A percentile compares a stretch with the other conserved stretches of the same genome.
Evolutionary conservation across 2,113 vertebrate genomes (phyloP).

Genomic region (Embiotoca jacksoni): DNA sequence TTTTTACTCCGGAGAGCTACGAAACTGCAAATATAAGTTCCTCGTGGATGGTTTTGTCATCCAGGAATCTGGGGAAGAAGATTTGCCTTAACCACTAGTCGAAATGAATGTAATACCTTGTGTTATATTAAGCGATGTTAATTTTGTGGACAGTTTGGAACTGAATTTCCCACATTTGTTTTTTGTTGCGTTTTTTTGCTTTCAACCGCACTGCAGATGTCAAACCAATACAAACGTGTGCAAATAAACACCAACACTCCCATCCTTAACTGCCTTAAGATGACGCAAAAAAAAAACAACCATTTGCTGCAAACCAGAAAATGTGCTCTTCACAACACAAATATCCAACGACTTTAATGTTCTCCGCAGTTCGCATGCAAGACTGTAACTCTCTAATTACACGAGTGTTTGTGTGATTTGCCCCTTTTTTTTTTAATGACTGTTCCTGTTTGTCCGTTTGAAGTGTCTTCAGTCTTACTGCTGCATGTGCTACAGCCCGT

Average conservation of each 20-base stretch:
- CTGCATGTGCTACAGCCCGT: slow-evolving; percentile 62
- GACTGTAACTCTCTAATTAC: slow-evolving; percentile 12
- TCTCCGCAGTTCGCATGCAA: slow-evolving; percentile 50
- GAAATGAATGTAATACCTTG: slow-evolving; percentile 28
- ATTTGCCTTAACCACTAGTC: slow-evolving; percentile 41
- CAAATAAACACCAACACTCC: slow-evolving; percentile 19
- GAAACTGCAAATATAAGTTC: slow-evolving; percentile 10
- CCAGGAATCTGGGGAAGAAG: slow-evolving; percentile 3
- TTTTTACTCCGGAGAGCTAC: neutral
- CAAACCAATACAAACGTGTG: neutral
- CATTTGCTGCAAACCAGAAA: slow-evolving; percentile 35
- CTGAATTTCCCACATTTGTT: neutral
- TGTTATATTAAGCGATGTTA: neutral
- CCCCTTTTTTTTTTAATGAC: neutral
- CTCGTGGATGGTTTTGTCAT: neutral
- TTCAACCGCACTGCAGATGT: neutral
- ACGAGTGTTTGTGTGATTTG: slow-evolving; percentile 24
- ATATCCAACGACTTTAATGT: slow-evolving; percentile 6
- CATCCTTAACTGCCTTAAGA: slow-evolving; percentile 63
- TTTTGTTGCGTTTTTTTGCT: neutral
- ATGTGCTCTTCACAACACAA: slow-evolving; percentile 28
- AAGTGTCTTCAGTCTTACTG: slow-evolving; percentile 43
- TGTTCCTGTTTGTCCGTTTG: neutral
- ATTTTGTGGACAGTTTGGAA: neutral
- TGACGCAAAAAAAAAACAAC: slow-evolving; percentile 6